Conservation (phyloP, 2,797 vertebrate species). For the Diglossa cyanea region DNA sequence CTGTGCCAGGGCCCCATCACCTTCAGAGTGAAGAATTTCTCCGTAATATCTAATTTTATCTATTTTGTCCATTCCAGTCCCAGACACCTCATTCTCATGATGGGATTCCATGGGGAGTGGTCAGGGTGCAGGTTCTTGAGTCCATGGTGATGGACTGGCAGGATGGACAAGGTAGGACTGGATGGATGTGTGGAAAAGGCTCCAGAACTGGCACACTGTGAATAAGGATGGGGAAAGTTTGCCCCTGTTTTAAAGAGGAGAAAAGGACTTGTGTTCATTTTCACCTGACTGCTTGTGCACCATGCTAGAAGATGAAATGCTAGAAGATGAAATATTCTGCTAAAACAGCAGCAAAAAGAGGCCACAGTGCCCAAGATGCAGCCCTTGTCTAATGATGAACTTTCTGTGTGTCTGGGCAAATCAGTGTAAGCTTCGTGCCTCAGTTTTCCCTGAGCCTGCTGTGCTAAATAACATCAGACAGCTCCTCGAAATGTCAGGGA, state of each 20-base stretch:
- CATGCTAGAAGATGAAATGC: background rate
- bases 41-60: background rate
- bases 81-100: background rate
- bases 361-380: background rate
- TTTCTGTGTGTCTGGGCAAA: slow-evolving; percentile 30
- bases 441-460: background rate
- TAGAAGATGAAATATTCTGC: background rate
- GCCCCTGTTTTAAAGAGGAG: background rate
- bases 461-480: slow-evolving; percentile 31
- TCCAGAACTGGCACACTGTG: background rate
- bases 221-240: background rate
- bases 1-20: rapidly evolving
- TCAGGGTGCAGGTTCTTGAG: background rate
- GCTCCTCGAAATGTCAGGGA: background rate
- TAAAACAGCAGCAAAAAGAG: background rate
- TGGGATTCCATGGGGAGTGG: background rate
- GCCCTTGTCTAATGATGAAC: background rate
- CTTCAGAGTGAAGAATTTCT: background rate
- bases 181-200: background rate
- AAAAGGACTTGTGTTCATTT: background rate
- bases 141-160: background rate
- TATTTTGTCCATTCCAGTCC: background rate
- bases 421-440: slow-evolving; percentile 36
- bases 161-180: background rate
- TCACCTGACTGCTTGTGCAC: background rate